Evolutionary conservation across 2,888 invertebrate species (phyloP), one percentile per base, ranked within the genome.

Genomic region (Ophion slaviceki): DNA sequence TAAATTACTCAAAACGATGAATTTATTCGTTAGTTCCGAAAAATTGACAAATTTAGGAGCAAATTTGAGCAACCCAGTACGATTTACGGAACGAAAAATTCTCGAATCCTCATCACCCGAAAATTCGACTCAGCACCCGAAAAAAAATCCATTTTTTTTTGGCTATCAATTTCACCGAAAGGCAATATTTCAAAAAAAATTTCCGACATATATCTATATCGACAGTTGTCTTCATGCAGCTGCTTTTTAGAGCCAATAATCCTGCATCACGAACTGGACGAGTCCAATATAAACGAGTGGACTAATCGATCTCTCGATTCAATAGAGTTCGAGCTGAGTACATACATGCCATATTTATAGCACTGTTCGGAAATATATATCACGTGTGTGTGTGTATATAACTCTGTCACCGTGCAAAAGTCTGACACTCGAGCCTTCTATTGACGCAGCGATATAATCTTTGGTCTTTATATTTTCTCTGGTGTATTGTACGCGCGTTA

Each of bases 401-500:
- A 66, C 20, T 36, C 28, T 67, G 24, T 78, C 40, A 70, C 28
- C 61, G 68, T 70, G n/a, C 66, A 74, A 72, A 74, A 74, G 78
- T 74, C 59, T 45, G 40, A 79, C 78, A 79, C 67, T 62, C 17
- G 64, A 45, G 74, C 68, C 59, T 53, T 24, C 57, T 68, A 75
- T 81, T 78, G 68, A 67, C 67, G 40, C 53, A 36, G 45, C 66
- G 47, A 66, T 32, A 59, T 76, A 72, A 84, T 80, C 71, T 80
- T 72, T 70, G n/a, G 66, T 75, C 81, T 75, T 68, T 75, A 24
- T 74, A 78, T 84, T 78, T 70, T 64, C 78, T 75, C 47, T n/a
- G 24, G 64, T 68, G 53, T 77, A 84, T 78, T 81, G 59, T 84
- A 68, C 72, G 77, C 74, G 84, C 59, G 74, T 85, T 78, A 78